Percentiles rank a stretch among this genome's conserved stretches.
Evolutionary conservation across 1,140 invertebrate species (phyloP).

Genomic region (Drosophila hydei): DNA sequence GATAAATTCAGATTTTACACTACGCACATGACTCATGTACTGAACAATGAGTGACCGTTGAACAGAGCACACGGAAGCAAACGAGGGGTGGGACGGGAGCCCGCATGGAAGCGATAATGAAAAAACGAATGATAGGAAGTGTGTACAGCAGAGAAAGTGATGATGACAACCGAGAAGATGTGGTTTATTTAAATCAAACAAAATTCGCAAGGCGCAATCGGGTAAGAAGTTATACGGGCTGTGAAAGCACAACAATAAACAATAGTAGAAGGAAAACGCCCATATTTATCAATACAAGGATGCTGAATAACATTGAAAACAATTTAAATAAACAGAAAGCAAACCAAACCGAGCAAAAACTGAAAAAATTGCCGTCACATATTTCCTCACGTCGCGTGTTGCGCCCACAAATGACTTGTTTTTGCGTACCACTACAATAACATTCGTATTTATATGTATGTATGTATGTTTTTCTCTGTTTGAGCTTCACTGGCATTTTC

Average conservation of each 20-base stretch:
- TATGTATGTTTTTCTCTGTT: conserved; percentile 55
- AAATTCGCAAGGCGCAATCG: conserved; percentile 28
- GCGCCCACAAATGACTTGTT: conserved; percentile 65
- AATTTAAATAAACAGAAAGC: conserved; percentile 34
- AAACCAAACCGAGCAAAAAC: conserved; percentile 33
- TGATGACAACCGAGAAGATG: conserved; percentile 45
- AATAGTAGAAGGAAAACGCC: conserved; percentile 60
- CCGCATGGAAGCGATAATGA: conserved; percentile 63
- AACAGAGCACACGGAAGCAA: conserved; percentile 24
- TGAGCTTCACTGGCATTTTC: conserved; percentile 69
- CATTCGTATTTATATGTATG: conserved; percentile 40
- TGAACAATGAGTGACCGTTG: conserved; percentile 55
- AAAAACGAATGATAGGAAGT: conserved; percentile 42
- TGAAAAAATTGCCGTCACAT: conserved; percentile 27
- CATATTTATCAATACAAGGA: conserved; percentile 48
- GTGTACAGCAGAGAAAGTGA: conserved; percentile 61
- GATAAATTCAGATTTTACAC: conserved; percentile 51
- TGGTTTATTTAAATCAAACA: conserved; percentile 40
- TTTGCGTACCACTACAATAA: conserved; percentile 60
- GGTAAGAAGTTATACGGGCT: neutral
- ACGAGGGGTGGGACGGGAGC: conserved; percentile 12
- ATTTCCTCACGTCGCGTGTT: conserved; percentile 2
- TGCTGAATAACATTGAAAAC: conserved; percentile 26
- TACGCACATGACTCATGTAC: conserved; percentile 54
- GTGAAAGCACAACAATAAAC: neutral